Evolutionary conservation across 2,797 vertebrate genomes (phyloP).

Genomic region (Neostethus bicornis): DNA sequence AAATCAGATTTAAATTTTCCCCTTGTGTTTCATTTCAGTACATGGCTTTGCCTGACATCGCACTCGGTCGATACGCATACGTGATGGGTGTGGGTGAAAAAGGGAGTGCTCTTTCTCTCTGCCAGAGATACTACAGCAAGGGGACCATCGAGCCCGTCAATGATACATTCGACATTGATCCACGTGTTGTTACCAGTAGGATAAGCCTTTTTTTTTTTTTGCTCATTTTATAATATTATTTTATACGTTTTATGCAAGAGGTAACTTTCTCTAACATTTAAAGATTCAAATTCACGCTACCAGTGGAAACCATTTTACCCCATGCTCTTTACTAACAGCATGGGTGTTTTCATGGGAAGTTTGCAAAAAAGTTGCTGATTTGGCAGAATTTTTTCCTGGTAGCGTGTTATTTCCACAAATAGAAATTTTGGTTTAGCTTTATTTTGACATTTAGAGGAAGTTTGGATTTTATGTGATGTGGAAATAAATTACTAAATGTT

Average conservation of each 20-base stretch:
- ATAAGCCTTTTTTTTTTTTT: too few relatives aligned
- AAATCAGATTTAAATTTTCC: too few relatives aligned
- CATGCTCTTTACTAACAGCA: background rate
- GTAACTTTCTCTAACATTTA: constrained; percentile 43
- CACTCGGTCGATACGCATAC: constrained; percentile 86
- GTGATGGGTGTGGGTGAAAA: constrained; percentile 73
- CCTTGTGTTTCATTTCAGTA: constrained; percentile 83
- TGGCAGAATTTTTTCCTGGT: constrained; percentile 6
- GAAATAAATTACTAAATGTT: constrained; percentile 16
- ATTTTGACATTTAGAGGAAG: constrained; percentile 30
- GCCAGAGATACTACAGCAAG: constrained; percentile 85
- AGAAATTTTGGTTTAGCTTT: constrained; percentile 1
- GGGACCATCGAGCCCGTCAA: constrained; percentile 90
- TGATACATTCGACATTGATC: constrained; percentile 93
- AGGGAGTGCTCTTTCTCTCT: constrained; percentile 83
- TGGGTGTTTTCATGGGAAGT: constrained; percentile 21
- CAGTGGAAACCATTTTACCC: constrained; percentile 9
- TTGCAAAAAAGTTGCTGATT: constrained; percentile 47
- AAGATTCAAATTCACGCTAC: constrained; percentile 20
- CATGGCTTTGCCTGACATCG: constrained; percentile 80
- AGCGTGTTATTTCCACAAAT: background rate
- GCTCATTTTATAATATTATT: constrained; percentile 8
- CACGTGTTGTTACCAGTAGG: constrained; percentile 83
- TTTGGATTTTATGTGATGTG: constrained; percentile 30
- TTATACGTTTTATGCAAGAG: too few relatives aligned